Percentiles rank a stretch among this genome's conserved stretches.
Conservation (phyloP, 2,797 vertebrate genomes). For the Tokudaia tokunoshimensis region DNA sequence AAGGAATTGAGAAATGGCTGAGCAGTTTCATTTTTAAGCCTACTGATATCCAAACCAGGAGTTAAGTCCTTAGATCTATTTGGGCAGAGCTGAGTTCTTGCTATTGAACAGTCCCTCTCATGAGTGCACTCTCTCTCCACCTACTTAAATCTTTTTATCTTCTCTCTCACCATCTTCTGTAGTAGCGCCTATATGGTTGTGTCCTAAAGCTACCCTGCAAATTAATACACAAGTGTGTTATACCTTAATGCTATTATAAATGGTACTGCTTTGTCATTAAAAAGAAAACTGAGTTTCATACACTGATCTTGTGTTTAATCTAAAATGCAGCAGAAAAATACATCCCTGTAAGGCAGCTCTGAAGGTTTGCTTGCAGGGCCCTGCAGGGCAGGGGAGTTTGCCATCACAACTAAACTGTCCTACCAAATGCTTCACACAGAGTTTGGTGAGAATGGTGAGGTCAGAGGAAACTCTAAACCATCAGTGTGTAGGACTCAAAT, state of each 20-base stretch:
- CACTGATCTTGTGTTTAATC: neutral
- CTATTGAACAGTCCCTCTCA: neutral
- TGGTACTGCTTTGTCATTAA: neutral
- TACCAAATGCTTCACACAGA: neutral
- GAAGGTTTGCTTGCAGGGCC: neutral
- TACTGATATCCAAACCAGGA: neutral
- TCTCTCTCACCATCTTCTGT: neutral
- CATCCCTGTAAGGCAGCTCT: neutral
- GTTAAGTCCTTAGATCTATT: neutral
- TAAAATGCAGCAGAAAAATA: conserved; percentile 20
- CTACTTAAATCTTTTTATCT: neutral
- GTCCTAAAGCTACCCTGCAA: neutral
- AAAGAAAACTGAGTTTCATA: conserved; percentile 8
- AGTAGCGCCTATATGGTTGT: neutral
- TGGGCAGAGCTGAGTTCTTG: neutral
- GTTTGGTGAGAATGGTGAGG: accelerated
- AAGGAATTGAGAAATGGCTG: neutral
- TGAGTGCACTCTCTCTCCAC: neutral
- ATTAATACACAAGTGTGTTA: neutral
- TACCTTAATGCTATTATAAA: neutral
- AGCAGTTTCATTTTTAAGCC: neutral
- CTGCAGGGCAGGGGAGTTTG: neutral
- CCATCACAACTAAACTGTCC: neutral
- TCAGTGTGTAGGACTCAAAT: neutral
- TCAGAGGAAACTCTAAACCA: neutral